Percentiles rank a stretch among this genome's conserved stretches.
These are phyloP conservation scores for Micrasema minimum DNA, from an alignment of 1,140 invertebrate genomes.

Conservation along the genomic window DNA sequence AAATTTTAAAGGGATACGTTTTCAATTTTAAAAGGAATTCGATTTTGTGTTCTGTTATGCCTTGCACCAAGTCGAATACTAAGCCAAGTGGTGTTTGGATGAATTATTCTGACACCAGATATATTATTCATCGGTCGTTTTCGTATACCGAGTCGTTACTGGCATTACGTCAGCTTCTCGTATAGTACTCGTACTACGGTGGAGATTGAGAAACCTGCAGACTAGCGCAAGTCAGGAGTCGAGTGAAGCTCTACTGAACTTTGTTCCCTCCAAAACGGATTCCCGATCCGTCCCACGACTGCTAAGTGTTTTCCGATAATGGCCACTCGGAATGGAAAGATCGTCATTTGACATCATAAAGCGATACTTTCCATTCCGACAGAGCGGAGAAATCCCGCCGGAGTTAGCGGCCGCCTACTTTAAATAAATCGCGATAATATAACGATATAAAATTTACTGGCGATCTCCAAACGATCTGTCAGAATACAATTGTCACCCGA, in stretches of 20 bases:
- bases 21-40: no score
- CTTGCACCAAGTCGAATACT: neutral
- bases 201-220: no score
- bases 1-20: no score
- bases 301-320: constrained; percentile 41
- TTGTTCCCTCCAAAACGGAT: constrained; percentile 4
- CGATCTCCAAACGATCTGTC: constrained; percentile 13
- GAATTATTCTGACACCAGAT: no score
- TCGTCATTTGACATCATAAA: constrained; percentile 40
- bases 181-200: no score
- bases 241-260: no score
- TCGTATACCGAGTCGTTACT: no score
- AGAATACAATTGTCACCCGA: neutral
- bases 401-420: neutral
- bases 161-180: no score
- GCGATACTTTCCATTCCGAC: constrained; percentile 27
- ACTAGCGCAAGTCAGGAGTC: no score
- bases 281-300: constrained; percentile 14
- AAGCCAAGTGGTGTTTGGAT: neutral
- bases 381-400: constrained; percentile 22
- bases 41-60: no score
- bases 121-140: no score
- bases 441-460: constrained; percentile 24
- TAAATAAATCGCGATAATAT: constrained; percentile 31
- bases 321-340: constrained; percentile 35